phyloP scores from a whole-genome alignment of 1,140 invertebrate species.

The Drosophila quadrilineata region DNA sequence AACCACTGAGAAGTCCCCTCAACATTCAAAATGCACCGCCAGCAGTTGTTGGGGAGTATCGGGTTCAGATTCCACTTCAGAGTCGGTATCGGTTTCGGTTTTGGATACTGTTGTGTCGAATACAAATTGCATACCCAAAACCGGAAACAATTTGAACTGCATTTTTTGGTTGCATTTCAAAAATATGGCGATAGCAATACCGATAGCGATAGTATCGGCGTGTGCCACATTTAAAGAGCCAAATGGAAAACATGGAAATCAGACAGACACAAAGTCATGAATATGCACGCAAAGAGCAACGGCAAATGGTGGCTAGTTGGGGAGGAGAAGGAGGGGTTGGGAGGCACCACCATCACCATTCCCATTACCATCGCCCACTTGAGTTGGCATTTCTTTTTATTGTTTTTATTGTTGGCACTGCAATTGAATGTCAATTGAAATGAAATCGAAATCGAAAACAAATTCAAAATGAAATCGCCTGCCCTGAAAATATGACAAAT shows the following conservation, averaged over 20 bases:
- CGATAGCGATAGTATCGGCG: constrained; percentile 63
- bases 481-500: constrained; percentile 33
- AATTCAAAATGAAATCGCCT: constrained; percentile 41
- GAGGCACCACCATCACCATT: no score
- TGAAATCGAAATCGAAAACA: constrained; percentile 49
- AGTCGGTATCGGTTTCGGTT: neutral
- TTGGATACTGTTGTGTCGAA: neutral
- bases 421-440: constrained; percentile 71
- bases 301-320: neutral
- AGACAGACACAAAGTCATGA: constrained; percentile 34
- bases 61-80: neutral
- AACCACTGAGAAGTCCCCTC: neutral
- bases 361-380: constrained; percentile 41
- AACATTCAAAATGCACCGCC: neutral
- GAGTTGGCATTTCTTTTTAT: constrained; percentile 53
- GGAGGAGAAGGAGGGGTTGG: neutral
- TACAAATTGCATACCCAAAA: constrained; percentile 51
- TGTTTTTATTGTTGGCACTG: constrained; percentile 39
- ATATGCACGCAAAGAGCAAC: constrained; percentile 52
- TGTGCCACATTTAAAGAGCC: constrained; percentile 62
- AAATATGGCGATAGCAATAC: constrained; percentile 61
- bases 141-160: constrained; percentile 63
- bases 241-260: constrained; percentile 53
- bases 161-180: constrained; percentile 61
- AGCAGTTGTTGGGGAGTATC: no score